phyloP scores from a whole-genome alignment of 2,888 invertebrate genomes.

The Philhelius pedissequus region DNA sequence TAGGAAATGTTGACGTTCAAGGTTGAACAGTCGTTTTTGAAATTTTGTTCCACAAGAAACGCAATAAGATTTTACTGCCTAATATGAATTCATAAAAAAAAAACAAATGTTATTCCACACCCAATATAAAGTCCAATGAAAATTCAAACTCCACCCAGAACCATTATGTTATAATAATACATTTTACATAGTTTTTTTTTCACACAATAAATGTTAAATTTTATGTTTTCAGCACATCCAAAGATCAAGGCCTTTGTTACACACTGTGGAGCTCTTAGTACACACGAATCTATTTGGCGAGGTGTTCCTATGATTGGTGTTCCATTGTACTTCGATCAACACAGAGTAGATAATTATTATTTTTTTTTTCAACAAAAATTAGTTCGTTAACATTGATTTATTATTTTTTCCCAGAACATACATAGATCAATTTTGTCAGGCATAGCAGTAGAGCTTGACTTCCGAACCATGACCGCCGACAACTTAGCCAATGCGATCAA shows the following conservation, averaged over 20 bases:
- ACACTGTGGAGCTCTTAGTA: constrained; percentile 74
- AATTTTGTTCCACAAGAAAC: too few relatives aligned
- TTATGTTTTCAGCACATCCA: constrained; percentile 69
- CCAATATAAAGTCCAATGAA: too few relatives aligned
- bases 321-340: constrained; percentile 74
- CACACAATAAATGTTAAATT: not conserved
- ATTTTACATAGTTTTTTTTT: not conserved
- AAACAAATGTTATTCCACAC: too few relatives aligned
- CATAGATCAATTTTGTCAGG: constrained; percentile 54
- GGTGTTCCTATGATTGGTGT: constrained; percentile 75
- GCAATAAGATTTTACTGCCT: too few relatives aligned
- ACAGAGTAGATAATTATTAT: constrained; percentile 68
- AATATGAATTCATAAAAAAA: too few relatives aligned
- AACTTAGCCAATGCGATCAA: constrained; percentile 51
- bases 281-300: constrained; percentile 74
- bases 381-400: not conserved
- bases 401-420: constrained; percentile 36
- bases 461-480: constrained; percentile 61
- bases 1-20: too few relatives aligned
- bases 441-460: constrained; percentile 67
- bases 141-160: too few relatives aligned
- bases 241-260: constrained; percentile 73
- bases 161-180: not conserved
- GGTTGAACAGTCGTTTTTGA: too few relatives aligned
- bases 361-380: not conserved